Conservation (phyloP, 2,888 invertebrate genomes). For the Liposcelis brunnea region DNA sequence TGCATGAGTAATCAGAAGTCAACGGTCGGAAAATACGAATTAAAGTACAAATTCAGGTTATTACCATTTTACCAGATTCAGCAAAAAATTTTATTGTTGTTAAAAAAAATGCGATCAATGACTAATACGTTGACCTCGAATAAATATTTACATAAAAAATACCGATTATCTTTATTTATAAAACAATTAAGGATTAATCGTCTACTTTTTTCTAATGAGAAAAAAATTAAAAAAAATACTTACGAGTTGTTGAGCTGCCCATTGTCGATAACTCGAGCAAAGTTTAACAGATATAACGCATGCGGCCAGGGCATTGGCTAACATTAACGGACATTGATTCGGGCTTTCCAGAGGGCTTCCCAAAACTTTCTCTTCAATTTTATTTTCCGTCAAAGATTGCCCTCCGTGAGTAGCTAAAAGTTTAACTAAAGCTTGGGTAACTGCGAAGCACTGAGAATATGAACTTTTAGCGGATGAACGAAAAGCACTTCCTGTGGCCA, state of each 20-base stretch:
- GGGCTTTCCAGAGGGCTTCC: constrained; percentile 13
- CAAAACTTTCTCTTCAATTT: constrained; percentile 10
- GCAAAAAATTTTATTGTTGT: too few relatives aligned
- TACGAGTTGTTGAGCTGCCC: constrained; percentile 42
- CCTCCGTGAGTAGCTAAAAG: constrained; percentile 33
- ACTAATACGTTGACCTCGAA: too few relatives aligned
- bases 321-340: constrained; percentile 26
- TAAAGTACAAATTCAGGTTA: too few relatives aligned
- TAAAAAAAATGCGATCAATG: too few relatives aligned
- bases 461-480: constrained; percentile 21
- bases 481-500: constrained; percentile 29
- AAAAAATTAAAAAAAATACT: constrained; percentile 16
- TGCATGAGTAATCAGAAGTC: too few relatives aligned
- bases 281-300: constrained; percentile 37
- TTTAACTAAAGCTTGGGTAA: constrained; percentile 40
- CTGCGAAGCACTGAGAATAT: constrained; percentile 28
- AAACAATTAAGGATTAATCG: too few relatives aligned
- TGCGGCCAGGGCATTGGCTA: constrained; percentile 40
- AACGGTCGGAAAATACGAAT: too few relatives aligned
- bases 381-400: constrained; percentile 16
- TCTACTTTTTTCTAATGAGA: background rate
- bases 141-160: too few relatives aligned
- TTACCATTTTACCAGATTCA: too few relatives aligned
- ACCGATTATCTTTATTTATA: too few relatives aligned
- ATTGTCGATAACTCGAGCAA: constrained; percentile 34